Percentiles rank a stretch among this genome's conserved stretches.
Evolutionary conservation across 2,113 vertebrate species (phyloP).

Genomic region (Ammodytes dubius): DNA sequence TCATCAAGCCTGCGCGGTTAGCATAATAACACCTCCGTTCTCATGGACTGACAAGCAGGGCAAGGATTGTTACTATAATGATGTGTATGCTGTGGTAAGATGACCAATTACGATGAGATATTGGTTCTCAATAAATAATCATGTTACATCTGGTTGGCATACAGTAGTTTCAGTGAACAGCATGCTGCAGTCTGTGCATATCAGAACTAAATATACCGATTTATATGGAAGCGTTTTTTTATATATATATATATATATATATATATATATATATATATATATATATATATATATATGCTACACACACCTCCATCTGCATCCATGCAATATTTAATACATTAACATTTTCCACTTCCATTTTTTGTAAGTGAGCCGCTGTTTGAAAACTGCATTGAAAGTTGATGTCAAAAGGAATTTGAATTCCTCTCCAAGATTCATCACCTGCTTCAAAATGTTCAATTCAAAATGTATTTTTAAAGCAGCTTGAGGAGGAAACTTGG

Average conservation of each 20-base stretch:
- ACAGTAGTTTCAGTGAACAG: not conserved
- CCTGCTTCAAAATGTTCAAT: constrained; percentile 58
- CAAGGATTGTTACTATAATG: constrained; percentile 63
- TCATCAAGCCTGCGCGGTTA: constrained; percentile 45
- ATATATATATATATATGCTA: not conserved
- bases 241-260: too few relatives aligned
- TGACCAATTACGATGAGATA: constrained; percentile 47
- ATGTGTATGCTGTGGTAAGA: constrained; percentile 62
- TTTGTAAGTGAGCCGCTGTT: constrained; percentile 1
- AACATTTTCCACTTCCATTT: not conserved
- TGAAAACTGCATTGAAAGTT: constrained; percentile 13
- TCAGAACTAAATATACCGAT: not conserved
- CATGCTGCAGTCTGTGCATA: not conserved
- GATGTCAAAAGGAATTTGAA: constrained; percentile 41
- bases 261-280: not conserved
- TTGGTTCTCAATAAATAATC: constrained; percentile 50
- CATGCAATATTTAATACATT: not conserved
- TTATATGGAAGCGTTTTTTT: not conserved
- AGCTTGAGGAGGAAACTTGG: constrained; percentile 64
- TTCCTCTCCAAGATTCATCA: constrained; percentile 47
- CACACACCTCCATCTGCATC: not conserved
- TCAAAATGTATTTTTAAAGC: constrained; percentile 66
- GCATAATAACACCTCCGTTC: constrained; percentile 53
- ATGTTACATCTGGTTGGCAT: constrained; percentile 17
- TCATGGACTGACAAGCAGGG: constrained; percentile 52